Conservation (phyloP, 2,113 vertebrate genomes). For the Phyllopteryx taeniolatus region DNA sequence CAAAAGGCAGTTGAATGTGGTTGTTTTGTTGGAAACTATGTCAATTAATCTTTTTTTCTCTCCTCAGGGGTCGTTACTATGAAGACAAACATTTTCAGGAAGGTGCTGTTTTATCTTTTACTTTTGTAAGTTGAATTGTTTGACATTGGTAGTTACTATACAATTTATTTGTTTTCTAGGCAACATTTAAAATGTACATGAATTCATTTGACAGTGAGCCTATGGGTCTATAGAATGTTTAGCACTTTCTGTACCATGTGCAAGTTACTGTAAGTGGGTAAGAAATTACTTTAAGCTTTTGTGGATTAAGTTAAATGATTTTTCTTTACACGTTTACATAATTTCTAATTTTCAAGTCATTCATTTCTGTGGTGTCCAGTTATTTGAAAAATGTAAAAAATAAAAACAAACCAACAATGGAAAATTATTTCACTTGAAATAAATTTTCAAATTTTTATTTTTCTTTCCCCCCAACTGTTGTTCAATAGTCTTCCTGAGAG, state of each 20-base stretch:
- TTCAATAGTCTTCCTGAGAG: too few species aligned
- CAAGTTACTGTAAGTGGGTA: not conserved
- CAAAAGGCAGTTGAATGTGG: not conserved
- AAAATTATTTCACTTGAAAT: too few species aligned
- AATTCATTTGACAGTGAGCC: not conserved
- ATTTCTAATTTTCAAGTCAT: too few species aligned
- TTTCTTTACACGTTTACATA: too few species aligned
- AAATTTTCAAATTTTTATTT: too few species aligned
- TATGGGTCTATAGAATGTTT: not conserved
- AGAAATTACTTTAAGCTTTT: too few species aligned
- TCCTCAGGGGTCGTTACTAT: slow-evolving; percentile 22
- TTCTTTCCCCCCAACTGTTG: too few species aligned
- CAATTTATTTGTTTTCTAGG: slow-evolving; percentile 6
- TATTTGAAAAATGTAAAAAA: too few species aligned
- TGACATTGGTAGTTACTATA: slow-evolving; percentile 17
- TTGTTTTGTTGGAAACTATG: not conserved
- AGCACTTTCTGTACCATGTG: not conserved
- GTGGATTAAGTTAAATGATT: too few species aligned
- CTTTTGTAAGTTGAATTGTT: slow-evolving; percentile 6
- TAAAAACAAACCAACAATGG: too few species aligned
- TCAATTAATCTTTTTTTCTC: not conserved
- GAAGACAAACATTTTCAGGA: slow-evolving; percentile 19
- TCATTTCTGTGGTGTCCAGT: too few species aligned
- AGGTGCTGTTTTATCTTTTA: slow-evolving; percentile 18
- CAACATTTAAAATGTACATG: slow-evolving; percentile 9